Evolutionary conservation across 2,113 vertebrate genomes (phyloP), one percentile per base, ranked within the genome.

Genomic region (Epinephelus fuscoguttatus): DNA sequence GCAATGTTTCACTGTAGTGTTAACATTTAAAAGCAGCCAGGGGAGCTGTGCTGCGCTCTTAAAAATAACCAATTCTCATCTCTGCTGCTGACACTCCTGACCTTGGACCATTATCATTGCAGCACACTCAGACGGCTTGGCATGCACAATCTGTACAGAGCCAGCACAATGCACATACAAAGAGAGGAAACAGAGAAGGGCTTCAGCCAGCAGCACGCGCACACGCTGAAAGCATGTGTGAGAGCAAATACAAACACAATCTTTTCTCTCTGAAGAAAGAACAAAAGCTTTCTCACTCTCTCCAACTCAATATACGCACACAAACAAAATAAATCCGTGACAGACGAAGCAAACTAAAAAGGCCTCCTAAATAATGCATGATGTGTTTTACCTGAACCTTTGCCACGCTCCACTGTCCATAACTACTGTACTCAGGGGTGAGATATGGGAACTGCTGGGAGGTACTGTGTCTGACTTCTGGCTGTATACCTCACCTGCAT

Each of bases 31-130:
- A 90, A 88, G 91, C 86, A 91, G 90, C 78, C 84, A 75, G 63
- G 87, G 92, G 89, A 92, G 91, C 80, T n/a, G 82, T 78, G 86
- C 80, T 40, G 62, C 40, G 80, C 89, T 89, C 85, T 87, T 84
- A 91, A 90, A 94, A 92, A 88, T 90, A 92, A 92, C 89, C 90
- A 92, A 84, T 89, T 85, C 88, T 91, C 92, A 87, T 90, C 85
- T 87, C 86, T 86, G 81, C 85, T 25, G 70, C 87, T 78, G 88
- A 92, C 91, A 92, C 84, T 74, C 59, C 85, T 91, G 93, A 94
- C 90, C 92, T 93, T 89, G 89, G 87, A 90, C 88, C 82, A 94
- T 93, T 93, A 91, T 87, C 89, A 81, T 74, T 70, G 85, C 77
- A 37, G 80, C 91, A 73, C 88, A 90, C 76, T 74, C 85, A 85